Percentiles rank a stretch among this genome's conserved stretches.
These are phyloP conservation scores for Chionis minor DNA, from an alignment of 2,113 vertebrate species.

Conservation along the genomic window DNA sequence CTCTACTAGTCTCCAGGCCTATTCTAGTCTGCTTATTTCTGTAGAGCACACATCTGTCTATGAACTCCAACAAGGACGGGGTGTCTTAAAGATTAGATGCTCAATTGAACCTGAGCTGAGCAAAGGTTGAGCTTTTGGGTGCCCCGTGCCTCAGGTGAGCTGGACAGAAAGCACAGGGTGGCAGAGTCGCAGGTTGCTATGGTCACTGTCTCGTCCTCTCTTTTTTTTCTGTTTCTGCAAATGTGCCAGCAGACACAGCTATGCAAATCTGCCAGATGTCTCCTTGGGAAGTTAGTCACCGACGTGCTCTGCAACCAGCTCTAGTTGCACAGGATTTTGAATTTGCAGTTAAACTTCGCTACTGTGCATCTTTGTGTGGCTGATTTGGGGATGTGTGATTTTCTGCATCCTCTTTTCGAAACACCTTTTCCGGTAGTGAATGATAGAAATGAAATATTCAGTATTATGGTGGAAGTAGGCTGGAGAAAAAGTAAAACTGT, in stretches of 20 bases:
- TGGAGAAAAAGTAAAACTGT: background rate
- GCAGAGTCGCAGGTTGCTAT: background rate
- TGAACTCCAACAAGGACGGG: background rate
- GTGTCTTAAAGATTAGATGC: background rate
- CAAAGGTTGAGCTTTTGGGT: background rate
- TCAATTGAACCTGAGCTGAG: background rate
- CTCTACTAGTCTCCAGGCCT: background rate
- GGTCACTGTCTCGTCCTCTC: background rate
- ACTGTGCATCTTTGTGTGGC: background rate
- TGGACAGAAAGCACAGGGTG: background rate
- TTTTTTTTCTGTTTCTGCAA: background rate
- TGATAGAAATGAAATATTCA: background rate
- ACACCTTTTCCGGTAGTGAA: background rate
- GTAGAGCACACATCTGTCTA: background rate
- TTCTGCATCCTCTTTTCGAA: background rate
- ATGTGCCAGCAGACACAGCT: background rate
- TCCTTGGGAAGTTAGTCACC: background rate
- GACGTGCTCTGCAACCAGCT: background rate
- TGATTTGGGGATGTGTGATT: background rate
- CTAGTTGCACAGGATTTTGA: background rate
- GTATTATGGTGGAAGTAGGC: background rate
- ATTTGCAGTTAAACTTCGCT: background rate
- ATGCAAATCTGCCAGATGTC: background rate
- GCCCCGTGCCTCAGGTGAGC: background rate
- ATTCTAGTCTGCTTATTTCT: background rate